Percentiles rank a stretch among this genome's conserved stretches.
These are phyloP conservation scores for Rotaria macrura DNA, from an alignment of 2,888 invertebrate species.

Conservation along the genomic window DNA sequence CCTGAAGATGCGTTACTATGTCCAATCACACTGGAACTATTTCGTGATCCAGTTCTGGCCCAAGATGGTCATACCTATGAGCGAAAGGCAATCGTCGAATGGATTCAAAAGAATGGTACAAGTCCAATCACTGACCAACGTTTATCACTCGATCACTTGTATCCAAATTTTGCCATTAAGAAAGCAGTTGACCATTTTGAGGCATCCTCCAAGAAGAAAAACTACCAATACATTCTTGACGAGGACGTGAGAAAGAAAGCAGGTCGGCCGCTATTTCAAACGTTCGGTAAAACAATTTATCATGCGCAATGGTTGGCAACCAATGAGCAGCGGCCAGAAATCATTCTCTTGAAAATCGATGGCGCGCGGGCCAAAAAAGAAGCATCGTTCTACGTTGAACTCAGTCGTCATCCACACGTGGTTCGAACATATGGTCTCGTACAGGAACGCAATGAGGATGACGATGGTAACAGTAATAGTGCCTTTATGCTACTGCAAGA, in stretches of 20 bases:
- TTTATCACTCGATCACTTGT: not conserved
- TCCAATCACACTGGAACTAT: not conserved
- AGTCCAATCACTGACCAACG: not conserved
- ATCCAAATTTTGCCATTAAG: not conserved
- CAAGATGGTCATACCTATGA: not conserved
- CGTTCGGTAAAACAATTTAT: not conserved
- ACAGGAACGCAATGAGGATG: not conserved
- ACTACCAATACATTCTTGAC: not conserved
- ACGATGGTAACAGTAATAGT: not conserved
- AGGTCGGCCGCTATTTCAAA: not conserved
- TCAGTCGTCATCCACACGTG: not conserved
- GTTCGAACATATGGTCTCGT: not conserved
- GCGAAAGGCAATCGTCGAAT: not conserved
- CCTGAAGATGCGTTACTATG: not conserved
- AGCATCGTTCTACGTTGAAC: not conserved
- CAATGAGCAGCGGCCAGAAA: not conserved
- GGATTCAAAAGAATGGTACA: not conserved
- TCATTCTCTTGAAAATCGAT: not conserved
- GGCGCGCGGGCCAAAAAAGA: not conserved
- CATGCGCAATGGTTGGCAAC: not conserved
- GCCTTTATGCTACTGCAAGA: not conserved
- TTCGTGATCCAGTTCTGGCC: not conserved
- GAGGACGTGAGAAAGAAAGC: not conserved
- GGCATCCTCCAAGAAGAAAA: not conserved
- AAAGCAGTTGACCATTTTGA: not conserved